Conservation (phyloP, 2,888 invertebrate genomes). For the Lasioglossum pauxillum region DNA sequence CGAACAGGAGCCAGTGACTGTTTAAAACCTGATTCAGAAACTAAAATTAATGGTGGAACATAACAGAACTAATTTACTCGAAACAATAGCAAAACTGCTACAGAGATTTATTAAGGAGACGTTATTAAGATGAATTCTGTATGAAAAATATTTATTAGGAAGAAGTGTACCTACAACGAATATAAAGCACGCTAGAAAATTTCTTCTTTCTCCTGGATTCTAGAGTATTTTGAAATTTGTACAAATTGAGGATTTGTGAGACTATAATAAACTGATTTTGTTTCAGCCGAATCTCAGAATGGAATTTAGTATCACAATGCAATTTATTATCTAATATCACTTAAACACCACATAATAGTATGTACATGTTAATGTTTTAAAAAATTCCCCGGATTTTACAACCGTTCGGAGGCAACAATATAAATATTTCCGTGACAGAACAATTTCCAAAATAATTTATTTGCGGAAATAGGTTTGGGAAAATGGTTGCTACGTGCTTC, state of each 20-base stretch:
- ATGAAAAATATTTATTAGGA: not conserved
- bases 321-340: not conserved
- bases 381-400: too few relatives aligned
- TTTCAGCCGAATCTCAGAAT: not conserved
- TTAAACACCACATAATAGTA: too few relatives aligned
- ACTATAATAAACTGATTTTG: not conserved
- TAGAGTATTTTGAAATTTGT: not conserved
- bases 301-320: not conserved
- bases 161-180: not conserved
- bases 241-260: not conserved
- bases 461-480: too few relatives aligned
- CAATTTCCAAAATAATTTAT: too few relatives aligned
- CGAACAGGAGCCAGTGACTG: not conserved
- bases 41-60: not conserved
- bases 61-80: not conserved
- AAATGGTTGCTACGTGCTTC: not conserved
- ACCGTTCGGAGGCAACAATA: too few relatives aligned
- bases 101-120: not conserved
- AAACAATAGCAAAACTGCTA: not conserved
- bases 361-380: too few relatives aligned
- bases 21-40: not conserved
- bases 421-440: too few relatives aligned
- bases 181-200: not conserved
- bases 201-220: not conserved
- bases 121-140: not conserved